Evolutionary conservation across 2,113 vertebrate species (phyloP).

Genomic region (Gobius niger): DNA sequence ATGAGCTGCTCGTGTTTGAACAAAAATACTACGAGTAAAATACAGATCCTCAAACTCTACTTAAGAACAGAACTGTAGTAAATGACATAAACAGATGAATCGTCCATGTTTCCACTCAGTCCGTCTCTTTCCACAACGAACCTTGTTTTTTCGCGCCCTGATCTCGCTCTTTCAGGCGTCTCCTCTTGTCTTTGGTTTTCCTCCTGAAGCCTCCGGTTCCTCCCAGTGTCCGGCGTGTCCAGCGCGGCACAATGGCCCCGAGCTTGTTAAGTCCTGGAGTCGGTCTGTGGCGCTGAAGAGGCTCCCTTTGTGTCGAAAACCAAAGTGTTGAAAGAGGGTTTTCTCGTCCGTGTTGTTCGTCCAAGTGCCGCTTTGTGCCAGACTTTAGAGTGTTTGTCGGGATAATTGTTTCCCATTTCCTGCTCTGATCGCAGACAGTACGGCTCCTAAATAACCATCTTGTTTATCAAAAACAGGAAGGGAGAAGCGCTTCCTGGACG

Average conservation of each 20-base stretch:
- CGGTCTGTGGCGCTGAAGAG: slow-evolving; percentile 24
- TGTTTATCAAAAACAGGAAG: too few relatives aligned
- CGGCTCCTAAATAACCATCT: not conserved
- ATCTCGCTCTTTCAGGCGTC: not conserved
- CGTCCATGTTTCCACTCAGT: too few relatives aligned
- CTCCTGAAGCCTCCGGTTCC: not conserved
- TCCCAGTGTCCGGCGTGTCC: slow-evolving; percentile 71
- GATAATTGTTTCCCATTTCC: not conserved
- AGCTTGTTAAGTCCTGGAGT: slow-evolving; percentile 47
- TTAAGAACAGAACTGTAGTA: too few relatives aligned
- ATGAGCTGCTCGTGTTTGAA: too few relatives aligned
- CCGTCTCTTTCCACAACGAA: too few relatives aligned
- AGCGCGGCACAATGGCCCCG: slow-evolving; percentile 65
- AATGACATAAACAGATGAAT: too few relatives aligned
- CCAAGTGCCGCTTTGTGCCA: too few relatives aligned
- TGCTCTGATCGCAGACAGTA: not conserved
- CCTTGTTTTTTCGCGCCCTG: too few relatives aligned
- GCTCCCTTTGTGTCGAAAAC: slow-evolving; percentile 47
- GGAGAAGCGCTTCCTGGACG: too few relatives aligned
- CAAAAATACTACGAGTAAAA: too few relatives aligned
- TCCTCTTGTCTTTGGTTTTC: slow-evolving; percentile 11
- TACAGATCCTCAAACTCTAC: too few relatives aligned
- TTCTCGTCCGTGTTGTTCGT: slow-evolving; percentile 52
- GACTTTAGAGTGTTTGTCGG: not conserved
- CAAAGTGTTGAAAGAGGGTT: slow-evolving; percentile 40